These are phyloP conservation scores for Alauda arvensis DNA, from an alignment of 2,797 vertebrate species.

Conservation along the genomic window DNA sequence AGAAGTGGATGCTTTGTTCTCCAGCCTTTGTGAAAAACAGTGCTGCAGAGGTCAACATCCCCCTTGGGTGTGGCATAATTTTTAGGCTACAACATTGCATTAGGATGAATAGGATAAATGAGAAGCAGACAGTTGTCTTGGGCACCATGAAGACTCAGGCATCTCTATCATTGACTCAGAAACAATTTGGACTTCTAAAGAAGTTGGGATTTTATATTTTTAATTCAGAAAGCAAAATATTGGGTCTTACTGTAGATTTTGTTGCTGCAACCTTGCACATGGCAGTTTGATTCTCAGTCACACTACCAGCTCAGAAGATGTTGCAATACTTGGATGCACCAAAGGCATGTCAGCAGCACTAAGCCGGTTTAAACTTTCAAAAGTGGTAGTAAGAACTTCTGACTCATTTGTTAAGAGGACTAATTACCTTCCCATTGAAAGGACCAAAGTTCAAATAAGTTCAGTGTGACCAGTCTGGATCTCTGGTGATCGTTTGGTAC, in stretches of 20 bases:
- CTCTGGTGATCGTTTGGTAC: not conserved
- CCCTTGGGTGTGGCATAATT: not conserved
- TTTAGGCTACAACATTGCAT: not conserved
- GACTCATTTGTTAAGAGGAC: not conserved
- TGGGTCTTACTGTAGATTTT: not conserved
- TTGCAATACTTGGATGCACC: not conserved
- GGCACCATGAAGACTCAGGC: not conserved
- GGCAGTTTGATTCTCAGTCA: not conserved
- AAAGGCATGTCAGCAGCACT: not conserved
- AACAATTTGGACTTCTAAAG: not conserved
- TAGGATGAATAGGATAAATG: not conserved
- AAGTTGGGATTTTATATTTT: not conserved
- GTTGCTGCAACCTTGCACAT: not conserved
- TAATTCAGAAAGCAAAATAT: not conserved
- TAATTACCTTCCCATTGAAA: not conserved
- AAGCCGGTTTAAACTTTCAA: not conserved
- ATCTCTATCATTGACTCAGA: not conserved
- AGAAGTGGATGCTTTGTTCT: not conserved
- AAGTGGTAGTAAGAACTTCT: not conserved
- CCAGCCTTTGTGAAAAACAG: not conserved
- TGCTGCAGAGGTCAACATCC: not conserved
- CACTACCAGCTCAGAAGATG: not conserved
- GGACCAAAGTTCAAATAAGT: not conserved
- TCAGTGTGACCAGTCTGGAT: not conserved
- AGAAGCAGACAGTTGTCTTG: not conserved